Conservation (phyloP, 2,797 vertebrate genomes). For the Anomalospiza imberbis region DNA sequence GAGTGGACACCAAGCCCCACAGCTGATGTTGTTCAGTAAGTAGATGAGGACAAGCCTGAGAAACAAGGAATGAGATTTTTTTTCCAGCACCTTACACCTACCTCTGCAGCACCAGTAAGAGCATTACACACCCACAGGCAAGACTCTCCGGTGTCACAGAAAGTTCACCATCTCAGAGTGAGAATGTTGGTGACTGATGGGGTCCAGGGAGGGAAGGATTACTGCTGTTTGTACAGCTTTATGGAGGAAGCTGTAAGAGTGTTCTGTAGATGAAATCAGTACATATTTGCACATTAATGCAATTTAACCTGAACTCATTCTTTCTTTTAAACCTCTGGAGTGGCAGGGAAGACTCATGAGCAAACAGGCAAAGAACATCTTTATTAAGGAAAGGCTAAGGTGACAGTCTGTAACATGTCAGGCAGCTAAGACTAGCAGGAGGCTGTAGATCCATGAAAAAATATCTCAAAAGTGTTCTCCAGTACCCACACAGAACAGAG, state of each 20-base stretch:
- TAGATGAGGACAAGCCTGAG: neutral
- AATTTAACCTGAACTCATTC: slow-evolving; percentile 51
- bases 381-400: neutral
- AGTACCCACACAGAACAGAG: neutral
- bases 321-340: slow-evolving; percentile 32
- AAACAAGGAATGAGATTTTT: neutral
- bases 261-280: slow-evolving; percentile 53
- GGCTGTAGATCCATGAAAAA: neutral
- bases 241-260: slow-evolving; percentile 10
- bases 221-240: slow-evolving; percentile 57
- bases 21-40: neutral
- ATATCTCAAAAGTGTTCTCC: neutral
- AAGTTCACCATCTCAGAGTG: slow-evolving; percentile 18
- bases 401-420: neutral
- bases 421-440: neutral
- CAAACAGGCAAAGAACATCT: slow-evolving; percentile 28
- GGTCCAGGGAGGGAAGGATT: slow-evolving; percentile 18
- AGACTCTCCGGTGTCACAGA: neutral
- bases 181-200: slow-evolving; percentile 21
- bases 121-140: neutral
- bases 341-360: slow-evolving; percentile 1
- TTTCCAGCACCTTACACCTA: neutral
- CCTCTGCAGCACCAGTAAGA: neutral
- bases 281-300: slow-evolving; percentile 61
- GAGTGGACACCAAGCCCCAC: neutral